Evolutionary conservation across 92 coral and sea anemone species (phyloP).

Genomic region (Epizoanthus fatuus): DNA sequence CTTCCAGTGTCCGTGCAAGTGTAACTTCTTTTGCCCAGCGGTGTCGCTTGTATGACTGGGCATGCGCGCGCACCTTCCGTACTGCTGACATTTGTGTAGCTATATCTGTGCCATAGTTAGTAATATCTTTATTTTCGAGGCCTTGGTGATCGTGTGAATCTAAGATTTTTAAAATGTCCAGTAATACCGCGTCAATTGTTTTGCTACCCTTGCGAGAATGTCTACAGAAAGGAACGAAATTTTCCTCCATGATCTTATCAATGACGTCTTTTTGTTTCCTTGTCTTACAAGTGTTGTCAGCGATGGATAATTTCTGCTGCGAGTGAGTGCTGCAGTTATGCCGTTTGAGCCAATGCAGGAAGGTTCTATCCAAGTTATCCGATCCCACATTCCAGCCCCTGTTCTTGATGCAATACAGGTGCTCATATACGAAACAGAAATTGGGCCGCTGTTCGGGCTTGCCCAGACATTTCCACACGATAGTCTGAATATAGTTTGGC

Average conservation of each 20-base stretch:
- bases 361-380: slow-evolving; percentile 61
- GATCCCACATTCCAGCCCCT: slow-evolving; percentile 54
- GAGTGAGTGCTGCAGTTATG: background rate
- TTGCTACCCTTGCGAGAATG: slow-evolving; percentile 43
- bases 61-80: slow-evolving; percentile 61
- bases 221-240: slow-evolving; percentile 28
- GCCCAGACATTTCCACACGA: slow-evolving; percentile 56
- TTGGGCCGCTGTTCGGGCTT: slow-evolving; percentile 40
- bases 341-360: slow-evolving; percentile 62
- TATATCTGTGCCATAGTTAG: slow-evolving; percentile 69
- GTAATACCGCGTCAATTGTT: slow-evolving; percentile 25
- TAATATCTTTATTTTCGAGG: slow-evolving; percentile 64
- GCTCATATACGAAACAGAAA: slow-evolving; percentile 28
- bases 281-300: background rate
- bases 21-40: slow-evolving; percentile 88
- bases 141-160: slow-evolving; percentile 38
- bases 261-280: slow-evolving; percentile 44
- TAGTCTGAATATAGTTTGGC: slow-evolving; percentile 70
- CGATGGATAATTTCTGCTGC: background rate
- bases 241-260: slow-evolving; percentile 30
- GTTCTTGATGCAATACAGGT: slow-evolving; percentile 27
- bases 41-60: slow-evolving; percentile 54
- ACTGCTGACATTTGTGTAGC: slow-evolving; percentile 69
- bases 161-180: slow-evolving; percentile 30
- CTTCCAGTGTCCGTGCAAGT: slow-evolving; percentile 73